phyloP scores from a whole-genome alignment of 2,113 vertebrate genomes.

The Mus pahari region DNA sequence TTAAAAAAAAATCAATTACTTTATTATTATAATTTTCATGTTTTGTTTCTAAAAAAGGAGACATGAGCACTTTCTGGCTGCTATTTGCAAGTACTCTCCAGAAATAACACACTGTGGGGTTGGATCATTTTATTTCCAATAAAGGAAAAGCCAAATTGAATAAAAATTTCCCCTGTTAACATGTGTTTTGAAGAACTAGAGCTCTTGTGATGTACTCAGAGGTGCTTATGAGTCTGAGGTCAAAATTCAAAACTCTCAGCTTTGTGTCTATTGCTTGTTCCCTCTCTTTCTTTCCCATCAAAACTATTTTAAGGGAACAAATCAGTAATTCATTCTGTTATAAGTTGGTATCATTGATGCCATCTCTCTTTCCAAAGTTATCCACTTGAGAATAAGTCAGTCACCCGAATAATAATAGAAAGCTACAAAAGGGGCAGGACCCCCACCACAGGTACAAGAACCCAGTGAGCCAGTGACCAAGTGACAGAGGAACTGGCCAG shows the following conservation, averaged over 20 bases:
- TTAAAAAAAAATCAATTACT: constrained; percentile 79
- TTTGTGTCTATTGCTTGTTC: constrained; percentile 47
- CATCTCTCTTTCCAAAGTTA: constrained; percentile 14
- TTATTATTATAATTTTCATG: constrained; percentile 82
- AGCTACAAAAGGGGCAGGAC: constrained; percentile 2
- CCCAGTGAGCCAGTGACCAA: neutral
- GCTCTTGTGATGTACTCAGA: constrained; percentile 41
- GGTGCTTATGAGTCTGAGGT: constrained; percentile 44
- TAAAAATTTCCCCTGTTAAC: constrained; percentile 68
- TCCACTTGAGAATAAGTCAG: constrained; percentile 1
- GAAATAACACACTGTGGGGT: constrained; percentile 78
- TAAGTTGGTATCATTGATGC: constrained; percentile 1
- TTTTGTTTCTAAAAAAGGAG: constrained; percentile 81
- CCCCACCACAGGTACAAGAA: neutral
- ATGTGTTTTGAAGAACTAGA: constrained; percentile 71
- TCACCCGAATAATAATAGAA: constrained; percentile 31
- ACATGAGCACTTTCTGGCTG: constrained; percentile 70
- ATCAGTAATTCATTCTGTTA: constrained; percentile 19
- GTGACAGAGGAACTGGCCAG: neutral
- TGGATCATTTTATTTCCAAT: constrained; percentile 76
- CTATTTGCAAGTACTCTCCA: constrained; percentile 79
- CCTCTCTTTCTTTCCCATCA: neutral
- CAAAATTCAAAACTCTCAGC: constrained; percentile 57
- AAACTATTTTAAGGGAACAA: neutral
- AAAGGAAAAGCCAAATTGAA: constrained; percentile 75